These are phyloP conservation scores for Sciurus vulgaris DNA, from an alignment of 2,797 vertebrate species.

Conservation along the genomic window DNA sequence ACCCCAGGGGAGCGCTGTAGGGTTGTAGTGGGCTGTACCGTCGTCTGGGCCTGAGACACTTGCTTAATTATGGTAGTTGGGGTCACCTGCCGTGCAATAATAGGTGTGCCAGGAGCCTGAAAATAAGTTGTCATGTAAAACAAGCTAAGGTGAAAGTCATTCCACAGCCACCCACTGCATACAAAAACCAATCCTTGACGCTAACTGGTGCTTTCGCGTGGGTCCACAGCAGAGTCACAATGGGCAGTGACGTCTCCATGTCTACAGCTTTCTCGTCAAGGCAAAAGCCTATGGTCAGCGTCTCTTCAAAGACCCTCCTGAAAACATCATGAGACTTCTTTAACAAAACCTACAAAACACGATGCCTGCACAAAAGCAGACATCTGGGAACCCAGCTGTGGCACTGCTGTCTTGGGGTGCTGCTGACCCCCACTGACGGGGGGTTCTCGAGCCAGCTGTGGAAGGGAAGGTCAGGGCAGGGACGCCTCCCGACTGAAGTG, in stretches of 20 bases:
- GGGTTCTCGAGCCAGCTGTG: neutral
- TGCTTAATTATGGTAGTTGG: conserved; percentile 95
- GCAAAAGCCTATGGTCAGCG: too few relatives aligned
- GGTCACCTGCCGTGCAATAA: conserved; percentile 94
- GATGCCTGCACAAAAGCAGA: neutral
- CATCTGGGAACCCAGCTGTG: neutral
- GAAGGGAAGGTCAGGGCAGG: neutral
- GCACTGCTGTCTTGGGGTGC: neutral
- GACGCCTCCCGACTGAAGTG: neutral
- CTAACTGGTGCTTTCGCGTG: rapidly evolving
- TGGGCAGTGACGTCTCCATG: neutral
- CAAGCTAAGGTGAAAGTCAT: neutral
- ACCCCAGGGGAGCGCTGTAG: conserved; percentile 95
- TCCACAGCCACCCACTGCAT: rapidly evolving
- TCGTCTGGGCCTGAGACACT: conserved; percentile 92
- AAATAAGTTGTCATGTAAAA: conserved; percentile 31
- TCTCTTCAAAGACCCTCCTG: too few relatives aligned
- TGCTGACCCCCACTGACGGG: neutral
- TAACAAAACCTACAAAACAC: neutral
- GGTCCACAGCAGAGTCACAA: neutral
- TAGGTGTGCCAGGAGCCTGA: conserved; percentile 93
- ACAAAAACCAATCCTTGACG: neutral
- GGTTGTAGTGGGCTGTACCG: conserved; percentile 92
- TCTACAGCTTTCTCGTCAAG: neutral
- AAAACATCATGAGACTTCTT: neutral